phyloP scores from a whole-genome alignment of 1,140 invertebrate genomes.

The Pogonomyrmex californicus region DNA sequence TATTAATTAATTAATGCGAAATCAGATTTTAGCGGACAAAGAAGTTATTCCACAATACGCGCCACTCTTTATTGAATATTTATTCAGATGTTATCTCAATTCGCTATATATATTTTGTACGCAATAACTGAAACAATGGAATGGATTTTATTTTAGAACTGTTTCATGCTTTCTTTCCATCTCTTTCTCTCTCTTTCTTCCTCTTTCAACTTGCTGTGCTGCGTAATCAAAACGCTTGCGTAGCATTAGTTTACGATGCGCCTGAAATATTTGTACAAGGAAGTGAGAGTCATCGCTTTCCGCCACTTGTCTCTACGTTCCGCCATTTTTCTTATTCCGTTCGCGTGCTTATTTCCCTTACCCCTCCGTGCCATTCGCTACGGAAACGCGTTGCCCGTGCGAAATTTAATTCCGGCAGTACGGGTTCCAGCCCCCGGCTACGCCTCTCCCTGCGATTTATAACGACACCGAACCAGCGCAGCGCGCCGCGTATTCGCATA shows the following conservation, averaged over 20 bases:
- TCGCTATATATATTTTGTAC: background rate
- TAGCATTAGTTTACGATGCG: conserved; percentile 34
- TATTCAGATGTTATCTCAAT: background rate
- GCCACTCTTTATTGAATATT: conserved; percentile 4
- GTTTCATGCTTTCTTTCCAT: background rate
- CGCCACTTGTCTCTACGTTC: conserved; percentile 34
- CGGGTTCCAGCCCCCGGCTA: background rate
- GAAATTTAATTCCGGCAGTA: conserved; percentile 70
- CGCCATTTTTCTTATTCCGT: conserved; percentile 63
- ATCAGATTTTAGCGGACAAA: background rate
- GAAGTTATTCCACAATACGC: too few species aligned
- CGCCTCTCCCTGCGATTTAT: conserved; percentile 64
- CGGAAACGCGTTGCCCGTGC: conserved; percentile 47
- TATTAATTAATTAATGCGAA: background rate
- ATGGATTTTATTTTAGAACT: conserved; percentile 9
- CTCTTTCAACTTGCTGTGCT: background rate
- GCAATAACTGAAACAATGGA: background rate
- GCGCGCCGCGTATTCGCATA: conserved; percentile 41
- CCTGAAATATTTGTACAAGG: conserved; percentile 42
- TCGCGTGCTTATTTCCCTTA: conserved; percentile 36
- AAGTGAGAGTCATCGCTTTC: conserved; percentile 22
- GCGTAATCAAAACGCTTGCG: conserved; percentile 39
- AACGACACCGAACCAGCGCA: conserved; percentile 67
- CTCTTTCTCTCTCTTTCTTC: background rate
- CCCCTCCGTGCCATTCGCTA: conserved; percentile 26